Evolutionary conservation across 2,888 invertebrate species (phyloP).

Genomic region (Bellardia pandia): DNA sequence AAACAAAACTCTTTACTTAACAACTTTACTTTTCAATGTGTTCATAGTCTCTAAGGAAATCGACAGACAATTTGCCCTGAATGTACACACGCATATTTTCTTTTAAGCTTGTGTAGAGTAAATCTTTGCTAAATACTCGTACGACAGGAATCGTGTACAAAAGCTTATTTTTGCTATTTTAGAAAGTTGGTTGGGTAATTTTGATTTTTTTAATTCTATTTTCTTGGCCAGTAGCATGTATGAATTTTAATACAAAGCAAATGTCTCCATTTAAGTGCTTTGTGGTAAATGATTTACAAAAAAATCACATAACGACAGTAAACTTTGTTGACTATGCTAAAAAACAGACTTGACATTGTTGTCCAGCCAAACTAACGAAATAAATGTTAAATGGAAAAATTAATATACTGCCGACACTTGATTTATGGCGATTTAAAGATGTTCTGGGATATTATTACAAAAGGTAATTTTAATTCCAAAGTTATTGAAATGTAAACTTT

Average conservation of each 20-base stretch:
- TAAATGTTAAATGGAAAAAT: no score
- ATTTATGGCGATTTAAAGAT: no score
- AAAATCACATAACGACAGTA: constrained; percentile 26
- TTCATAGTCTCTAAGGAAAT: constrained; percentile 42
- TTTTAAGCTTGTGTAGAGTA: background rate
- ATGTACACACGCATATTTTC: background rate
- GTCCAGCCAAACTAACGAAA: no score
- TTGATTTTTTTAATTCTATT: background rate
- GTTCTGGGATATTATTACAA: no score
- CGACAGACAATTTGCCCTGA: constrained; percentile 14
- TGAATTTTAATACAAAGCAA: constrained; percentile 21
- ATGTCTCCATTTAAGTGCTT: constrained; percentile 64
- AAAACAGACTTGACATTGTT: no score
- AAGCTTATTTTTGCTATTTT: background rate
- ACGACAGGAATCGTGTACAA: background rate
- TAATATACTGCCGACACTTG: no score
- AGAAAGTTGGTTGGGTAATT: constrained; percentile 4
- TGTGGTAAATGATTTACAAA: constrained; percentile 49
- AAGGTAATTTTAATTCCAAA: no score
- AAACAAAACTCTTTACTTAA: constrained; percentile 69
- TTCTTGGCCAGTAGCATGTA: constrained; percentile 12
- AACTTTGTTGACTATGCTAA: background rate
- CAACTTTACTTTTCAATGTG: constrained; percentile 19
- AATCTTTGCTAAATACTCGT: no score
- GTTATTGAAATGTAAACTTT: no score